These are phyloP conservation scores for Mus spicilegus DNA, from an alignment of 2,113 vertebrate genomes.

Conservation along the genomic window DNA sequence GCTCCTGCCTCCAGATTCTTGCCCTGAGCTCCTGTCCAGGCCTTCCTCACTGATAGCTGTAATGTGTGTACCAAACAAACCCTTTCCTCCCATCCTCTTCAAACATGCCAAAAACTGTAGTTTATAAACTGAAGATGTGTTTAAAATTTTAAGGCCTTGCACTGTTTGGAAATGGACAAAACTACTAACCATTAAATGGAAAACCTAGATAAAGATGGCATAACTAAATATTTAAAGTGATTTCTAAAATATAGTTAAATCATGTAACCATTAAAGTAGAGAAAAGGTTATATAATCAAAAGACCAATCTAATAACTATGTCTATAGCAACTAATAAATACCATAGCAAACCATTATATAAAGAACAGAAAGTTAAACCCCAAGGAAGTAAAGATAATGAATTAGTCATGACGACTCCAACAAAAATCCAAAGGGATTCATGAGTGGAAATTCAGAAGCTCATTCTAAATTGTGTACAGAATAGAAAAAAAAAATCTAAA, in stretches of 20 bases:
- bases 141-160: background rate
- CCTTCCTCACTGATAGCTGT: background rate
- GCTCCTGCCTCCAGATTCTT: background rate
- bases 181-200: background rate
- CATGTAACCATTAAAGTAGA: background rate
- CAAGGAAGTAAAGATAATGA: conserved; percentile 16
- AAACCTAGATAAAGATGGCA: background rate
- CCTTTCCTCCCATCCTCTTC: background rate
- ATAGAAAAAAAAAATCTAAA: background rate
- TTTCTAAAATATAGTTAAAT: background rate
- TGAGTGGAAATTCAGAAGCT: background rate
- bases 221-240: background rate
- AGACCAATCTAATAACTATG: background rate
- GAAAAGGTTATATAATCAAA: conserved; percentile 14
- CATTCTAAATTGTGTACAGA: background rate
- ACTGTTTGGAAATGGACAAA: background rate
- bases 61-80: background rate
- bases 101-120: background rate
- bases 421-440: background rate
- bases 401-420: conserved; percentile 1
- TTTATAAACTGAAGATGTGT: background rate
- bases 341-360: background rate
- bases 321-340: background rate
- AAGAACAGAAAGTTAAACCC: background rate
- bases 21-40: too few species aligned